Evolutionary conservation across 2,113 vertebrate genomes (phyloP).

Genomic region (Neolamprologus longior): DNA sequence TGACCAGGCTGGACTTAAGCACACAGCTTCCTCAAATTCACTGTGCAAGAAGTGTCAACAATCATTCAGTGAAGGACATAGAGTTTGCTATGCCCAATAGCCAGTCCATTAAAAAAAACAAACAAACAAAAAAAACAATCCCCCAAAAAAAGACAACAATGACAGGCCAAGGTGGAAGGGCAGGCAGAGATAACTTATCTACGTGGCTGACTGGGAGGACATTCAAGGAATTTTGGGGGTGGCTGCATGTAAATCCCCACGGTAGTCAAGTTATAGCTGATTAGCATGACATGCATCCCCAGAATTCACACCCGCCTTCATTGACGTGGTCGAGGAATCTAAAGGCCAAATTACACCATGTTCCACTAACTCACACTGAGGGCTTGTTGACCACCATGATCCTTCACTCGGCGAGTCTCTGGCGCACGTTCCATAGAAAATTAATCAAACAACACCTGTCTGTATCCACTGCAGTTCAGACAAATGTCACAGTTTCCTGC

Average conservation of each 20-base stretch:
- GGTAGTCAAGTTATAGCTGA: slow-evolving; percentile 1
- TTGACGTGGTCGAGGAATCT: slow-evolving; percentile 22
- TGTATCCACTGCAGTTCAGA: neutral
- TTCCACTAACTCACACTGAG: slow-evolving; percentile 26
- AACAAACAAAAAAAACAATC: neutral
- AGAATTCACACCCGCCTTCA: slow-evolving; percentile 51
- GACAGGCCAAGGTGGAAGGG: neutral
- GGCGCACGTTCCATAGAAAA: neutral
- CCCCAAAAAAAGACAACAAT: neutral
- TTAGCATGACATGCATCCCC: slow-evolving; percentile 43
- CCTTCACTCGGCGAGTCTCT: neutral
- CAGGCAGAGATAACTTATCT: neutral
- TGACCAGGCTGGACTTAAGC: neutral
- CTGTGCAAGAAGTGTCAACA: neutral
- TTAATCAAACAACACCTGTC: neutral
- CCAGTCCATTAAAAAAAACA: neutral
- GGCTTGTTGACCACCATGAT: neutral
- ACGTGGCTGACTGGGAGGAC: neutral
- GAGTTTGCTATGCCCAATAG: neutral
- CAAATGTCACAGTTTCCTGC: neutral
- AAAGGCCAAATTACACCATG: slow-evolving; percentile 34
- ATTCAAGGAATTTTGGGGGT: slow-evolving; percentile 33
- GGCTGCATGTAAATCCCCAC: slow-evolving; percentile 4
- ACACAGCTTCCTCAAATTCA: slow-evolving; percentile 21
- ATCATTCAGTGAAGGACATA: slow-evolving; percentile 3